Percentiles rank a stretch among this genome's conserved stretches.
Conservation (phyloP, 2,113 vertebrate species). For the Chionodraco myersi region DNA sequence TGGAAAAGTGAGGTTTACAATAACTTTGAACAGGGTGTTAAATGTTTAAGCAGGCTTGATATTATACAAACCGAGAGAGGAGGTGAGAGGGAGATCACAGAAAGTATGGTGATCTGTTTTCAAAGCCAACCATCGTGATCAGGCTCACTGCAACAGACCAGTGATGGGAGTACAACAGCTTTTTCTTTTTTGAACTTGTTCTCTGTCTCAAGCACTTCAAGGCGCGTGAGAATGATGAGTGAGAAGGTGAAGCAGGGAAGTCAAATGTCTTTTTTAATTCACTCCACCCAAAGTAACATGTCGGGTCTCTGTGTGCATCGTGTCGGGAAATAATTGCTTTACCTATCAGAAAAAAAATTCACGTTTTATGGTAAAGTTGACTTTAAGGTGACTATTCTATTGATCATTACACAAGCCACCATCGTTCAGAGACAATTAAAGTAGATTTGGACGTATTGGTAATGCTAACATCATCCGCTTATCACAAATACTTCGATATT, state of each 20-base stretch:
- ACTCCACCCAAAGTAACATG: slow-evolving; percentile 27
- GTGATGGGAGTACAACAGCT: slow-evolving; percentile 60
- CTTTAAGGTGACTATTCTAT: slow-evolving; percentile 10
- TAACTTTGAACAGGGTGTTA: slow-evolving; percentile 71
- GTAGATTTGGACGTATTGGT: background rate
- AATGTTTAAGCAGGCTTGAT: slow-evolving; percentile 56
- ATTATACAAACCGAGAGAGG: slow-evolving; percentile 38
- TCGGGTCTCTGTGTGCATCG: slow-evolving; percentile 40
- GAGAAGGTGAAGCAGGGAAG: slow-evolving; percentile 55
- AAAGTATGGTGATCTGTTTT: slow-evolving; percentile 39
- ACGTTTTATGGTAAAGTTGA: background rate
- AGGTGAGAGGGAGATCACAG: slow-evolving; percentile 23
- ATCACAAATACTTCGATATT: background rate
- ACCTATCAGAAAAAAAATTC: slow-evolving; percentile 28
- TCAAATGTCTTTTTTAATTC: slow-evolving; percentile 45
- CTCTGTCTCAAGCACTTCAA: slow-evolving; percentile 66
- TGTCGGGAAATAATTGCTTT: slow-evolving; percentile 21
- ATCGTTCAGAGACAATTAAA: background rate
- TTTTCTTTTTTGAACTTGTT: slow-evolving; percentile 62
- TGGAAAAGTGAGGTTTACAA: slow-evolving; percentile 72
- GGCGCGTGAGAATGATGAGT: slow-evolving; percentile 50
- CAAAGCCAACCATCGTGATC: slow-evolving; percentile 38
- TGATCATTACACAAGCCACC: slow-evolving; percentile 34
- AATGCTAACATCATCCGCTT: background rate
- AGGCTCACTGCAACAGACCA: slow-evolving; percentile 48